Evolutionary conservation across 2,113 vertebrate genomes (phyloP), one percentile per base, ranked within the genome.

Genomic region (Indicator maculatus): DNA sequence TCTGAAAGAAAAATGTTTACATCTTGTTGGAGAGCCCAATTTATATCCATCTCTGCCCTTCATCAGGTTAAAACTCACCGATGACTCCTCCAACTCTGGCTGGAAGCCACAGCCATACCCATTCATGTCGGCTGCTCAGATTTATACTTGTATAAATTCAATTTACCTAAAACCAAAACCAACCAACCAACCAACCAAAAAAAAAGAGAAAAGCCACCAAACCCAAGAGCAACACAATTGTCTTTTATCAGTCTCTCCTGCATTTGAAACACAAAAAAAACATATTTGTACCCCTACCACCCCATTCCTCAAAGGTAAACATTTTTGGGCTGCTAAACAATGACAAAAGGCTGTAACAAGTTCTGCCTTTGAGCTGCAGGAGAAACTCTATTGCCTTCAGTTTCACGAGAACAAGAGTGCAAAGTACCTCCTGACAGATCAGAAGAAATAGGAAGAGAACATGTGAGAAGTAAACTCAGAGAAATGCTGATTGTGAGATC

Each of bases 401-500:
- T 9, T 4, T 17, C 39, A 53, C 56, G 72, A 13, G 4, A 53
- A 30, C 13, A 69, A 78, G 50, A 39, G 26, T 31, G 77, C 27
- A 11, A 63, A 50, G 27, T 50, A 24, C 4, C 3, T 56, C 70
- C 71, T 63, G 24, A 55, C 79, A 91, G 78, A 36, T 6, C 31
- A 67, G 21, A 63, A 87, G 41, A 73, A 91, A 74, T 0, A 64
- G 33, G 33, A 79, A 38, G 26, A 82, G 47, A 73, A 80, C 14
- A 83, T 31, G 15, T 0, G 5, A 76, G 30, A 44, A 74, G 12
- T 31, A 83, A 92, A 91, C 60, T 47, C 53, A 36, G 31, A 80
- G 84, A 91, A 93, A 60, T 7, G 75, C 93, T 93, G 93, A 93
- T 77, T 30, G 69, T 2, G 20, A 95, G 79, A 93, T 58, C 85